Conservation (phyloP, 2,888 invertebrate species). For the Agrochola litura region DNA sequence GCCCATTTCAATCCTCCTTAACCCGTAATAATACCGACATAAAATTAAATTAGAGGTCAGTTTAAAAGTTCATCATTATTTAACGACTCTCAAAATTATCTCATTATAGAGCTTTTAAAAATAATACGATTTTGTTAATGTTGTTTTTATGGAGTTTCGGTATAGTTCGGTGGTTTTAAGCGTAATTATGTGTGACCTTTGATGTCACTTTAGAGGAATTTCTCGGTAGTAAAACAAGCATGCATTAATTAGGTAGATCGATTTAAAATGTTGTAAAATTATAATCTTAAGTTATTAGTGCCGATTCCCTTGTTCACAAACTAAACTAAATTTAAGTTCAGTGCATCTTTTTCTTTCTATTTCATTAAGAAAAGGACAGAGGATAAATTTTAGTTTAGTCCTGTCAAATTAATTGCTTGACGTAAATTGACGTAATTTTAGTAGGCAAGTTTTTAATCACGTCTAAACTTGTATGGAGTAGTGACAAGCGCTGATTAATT, state of each 20-base stretch:
- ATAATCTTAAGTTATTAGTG: constrained; percentile 1
- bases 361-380: no score
- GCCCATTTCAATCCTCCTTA: constrained; percentile 73
- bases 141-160: constrained; percentile 27
- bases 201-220: constrained; percentile 20
- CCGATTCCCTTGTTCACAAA: no score
- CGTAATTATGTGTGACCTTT: constrained; percentile 33
- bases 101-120: constrained; percentile 58
- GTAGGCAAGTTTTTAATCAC: no score
- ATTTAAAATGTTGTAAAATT: constrained; percentile 12
- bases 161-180: constrained; percentile 24
- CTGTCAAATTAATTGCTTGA: no score
- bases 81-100: constrained; percentile 65
- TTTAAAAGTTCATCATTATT: constrained; percentile 76
- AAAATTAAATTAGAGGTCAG: constrained; percentile 76
- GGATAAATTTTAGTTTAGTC: no score
- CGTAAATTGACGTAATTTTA: no score
- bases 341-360: no score
- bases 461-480: no score
- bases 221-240: constrained; percentile 25
- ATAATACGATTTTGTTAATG: constrained; percentile 53
- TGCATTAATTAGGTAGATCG: not conserved
- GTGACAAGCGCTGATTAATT: no score
- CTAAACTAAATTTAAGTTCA: no score
- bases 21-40: constrained; percentile 67